Evolutionary conservation across 2,797 vertebrate species (phyloP).

Genomic region (Chaetophractus vellerosus): DNA sequence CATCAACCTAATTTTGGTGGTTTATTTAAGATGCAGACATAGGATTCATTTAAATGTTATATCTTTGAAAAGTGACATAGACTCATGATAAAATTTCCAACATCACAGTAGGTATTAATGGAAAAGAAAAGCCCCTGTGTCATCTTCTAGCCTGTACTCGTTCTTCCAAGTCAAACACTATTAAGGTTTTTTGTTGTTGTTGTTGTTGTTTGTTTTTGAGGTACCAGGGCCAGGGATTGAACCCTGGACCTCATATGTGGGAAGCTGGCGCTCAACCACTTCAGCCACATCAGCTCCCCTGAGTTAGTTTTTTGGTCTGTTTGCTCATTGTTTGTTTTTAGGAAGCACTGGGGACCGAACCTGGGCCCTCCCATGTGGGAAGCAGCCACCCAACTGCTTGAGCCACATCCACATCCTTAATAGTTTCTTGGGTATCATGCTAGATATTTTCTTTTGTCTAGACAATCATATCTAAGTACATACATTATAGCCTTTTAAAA

Average conservation of each 20-base stretch:
- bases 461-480: slow-evolving; percentile 2
- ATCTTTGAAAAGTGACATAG: slow-evolving; percentile 44
- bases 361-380: no score
- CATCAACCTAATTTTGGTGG: slow-evolving; percentile 11
- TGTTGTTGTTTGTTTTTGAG: no score
- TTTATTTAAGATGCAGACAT: slow-evolving; percentile 26
- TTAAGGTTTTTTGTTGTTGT: not conserved
- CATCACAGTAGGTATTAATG: not conserved
- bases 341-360: no score
- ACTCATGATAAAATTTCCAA: slow-evolving; percentile 44
- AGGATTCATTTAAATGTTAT: slow-evolving; percentile 42
- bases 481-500: not conserved
- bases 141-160: not conserved
- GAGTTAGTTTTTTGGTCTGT: no score
- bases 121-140: not conserved
- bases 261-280: no score
- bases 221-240: no score
- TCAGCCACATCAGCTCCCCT: no score
- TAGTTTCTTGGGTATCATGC: not conserved
- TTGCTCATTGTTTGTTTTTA: no score
- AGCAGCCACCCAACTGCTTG: no score
- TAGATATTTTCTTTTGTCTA: not conserved
- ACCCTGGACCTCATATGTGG: no score
- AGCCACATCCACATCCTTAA: not conserved
- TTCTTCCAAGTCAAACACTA: not conserved